Conservation (phyloP, 2,888 invertebrate genomes). For the Nebria brevicollis region DNA sequence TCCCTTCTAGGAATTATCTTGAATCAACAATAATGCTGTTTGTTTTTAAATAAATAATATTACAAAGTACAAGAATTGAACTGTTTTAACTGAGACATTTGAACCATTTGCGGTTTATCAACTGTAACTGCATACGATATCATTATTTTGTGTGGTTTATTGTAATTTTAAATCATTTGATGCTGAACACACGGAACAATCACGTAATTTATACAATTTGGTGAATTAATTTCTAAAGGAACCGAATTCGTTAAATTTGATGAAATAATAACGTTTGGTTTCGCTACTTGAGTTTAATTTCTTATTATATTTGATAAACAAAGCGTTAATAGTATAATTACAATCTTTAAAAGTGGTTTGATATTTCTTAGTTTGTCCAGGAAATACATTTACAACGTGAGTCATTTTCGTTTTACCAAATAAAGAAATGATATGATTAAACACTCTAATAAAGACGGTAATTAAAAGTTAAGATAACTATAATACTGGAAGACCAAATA, state of each 20-base stretch:
- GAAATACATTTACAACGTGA: no score
- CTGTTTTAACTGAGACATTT: constrained; percentile 2
- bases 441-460: neutral
- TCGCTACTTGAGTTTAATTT: neutral
- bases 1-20: neutral
- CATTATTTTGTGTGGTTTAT: neutral
- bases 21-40: neutral
- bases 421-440: neutral
- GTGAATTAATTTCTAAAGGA: neutral
- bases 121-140: constrained; percentile 35
- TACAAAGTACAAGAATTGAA: constrained; percentile 1
- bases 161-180: neutral
- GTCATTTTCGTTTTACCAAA: neutral
- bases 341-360: neutral
- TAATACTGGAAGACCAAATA: neutral
- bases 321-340: neutral
- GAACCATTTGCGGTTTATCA: constrained; percentile 35
- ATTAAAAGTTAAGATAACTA: neutral
- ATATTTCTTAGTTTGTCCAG: neutral
- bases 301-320: neutral
- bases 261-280: neutral
- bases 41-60: neutral
- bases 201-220: neutral
- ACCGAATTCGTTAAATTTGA: neutral
- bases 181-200: neutral